Conservation (phyloP, 2,113 vertebrate species). For the Coryphaenoides rupestris region DNA sequence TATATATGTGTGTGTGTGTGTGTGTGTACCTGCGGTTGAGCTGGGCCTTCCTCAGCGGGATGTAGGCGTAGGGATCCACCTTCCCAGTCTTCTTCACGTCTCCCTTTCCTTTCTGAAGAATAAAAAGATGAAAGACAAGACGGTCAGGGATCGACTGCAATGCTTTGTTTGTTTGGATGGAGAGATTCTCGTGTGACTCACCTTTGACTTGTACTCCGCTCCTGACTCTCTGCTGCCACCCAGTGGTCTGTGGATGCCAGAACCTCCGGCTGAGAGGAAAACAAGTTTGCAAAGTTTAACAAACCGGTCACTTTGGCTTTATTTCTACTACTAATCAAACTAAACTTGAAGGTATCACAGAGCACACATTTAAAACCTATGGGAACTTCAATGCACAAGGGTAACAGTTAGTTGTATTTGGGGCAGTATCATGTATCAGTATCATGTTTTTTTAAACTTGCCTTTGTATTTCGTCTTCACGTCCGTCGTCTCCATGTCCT, state of each 20-base stretch:
- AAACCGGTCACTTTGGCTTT: not conserved
- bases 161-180: not conserved
- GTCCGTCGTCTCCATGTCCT: conserved; percentile 80
- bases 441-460: conserved; percentile 35
- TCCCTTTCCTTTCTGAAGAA: conserved; percentile 87
- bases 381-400: too few species aligned
- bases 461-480: conserved; percentile 81
- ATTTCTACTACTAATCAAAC: too few species aligned
- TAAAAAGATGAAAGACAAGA: not conserved
- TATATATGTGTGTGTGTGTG: too few species aligned
- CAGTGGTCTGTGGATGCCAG: conserved; percentile 86
- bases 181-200: conserved; percentile 38
- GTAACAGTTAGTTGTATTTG: too few species aligned
- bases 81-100: conserved; percentile 88
- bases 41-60: conserved; percentile 86
- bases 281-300: not conserved
- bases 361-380: too few species aligned
- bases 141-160: not conserved
- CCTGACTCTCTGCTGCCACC: conserved; percentile 65
- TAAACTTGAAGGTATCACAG: too few species aligned
- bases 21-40: conserved; percentile 89
- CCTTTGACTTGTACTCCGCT: conserved; percentile 85
- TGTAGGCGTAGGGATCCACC: conserved; percentile 89
- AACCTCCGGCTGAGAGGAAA: conserved; percentile 82
- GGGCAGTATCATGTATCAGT: too few species aligned